Percentiles rank a stretch among this genome's conserved stretches.
Conservation (phyloP, 2,797 vertebrate genomes). For the Picus viridis region DNA sequence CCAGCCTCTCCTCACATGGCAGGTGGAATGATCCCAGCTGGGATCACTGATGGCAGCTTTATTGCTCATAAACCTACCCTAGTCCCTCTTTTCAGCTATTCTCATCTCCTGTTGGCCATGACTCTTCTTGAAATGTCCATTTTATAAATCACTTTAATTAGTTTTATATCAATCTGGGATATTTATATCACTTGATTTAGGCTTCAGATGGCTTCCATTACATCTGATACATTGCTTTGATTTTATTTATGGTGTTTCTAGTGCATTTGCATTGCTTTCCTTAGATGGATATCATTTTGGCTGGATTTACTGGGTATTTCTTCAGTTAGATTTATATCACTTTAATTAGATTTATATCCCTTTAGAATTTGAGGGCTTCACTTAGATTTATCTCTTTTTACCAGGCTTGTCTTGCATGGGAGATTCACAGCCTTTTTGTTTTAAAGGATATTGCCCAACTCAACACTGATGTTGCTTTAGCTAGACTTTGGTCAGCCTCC, state of each 20-base stretch:
- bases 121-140: slow-evolving; percentile 9
- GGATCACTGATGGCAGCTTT: neutral
- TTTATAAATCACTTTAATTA: slow-evolving; percentile 65
- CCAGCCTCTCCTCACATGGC: too few species aligned
- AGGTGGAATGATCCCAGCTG: too few species aligned
- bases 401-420: neutral
- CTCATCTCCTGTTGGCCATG: neutral
- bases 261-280: slow-evolving; percentile 63
- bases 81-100: neutral
- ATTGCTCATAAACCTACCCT: neutral
- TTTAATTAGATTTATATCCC: slow-evolving; percentile 79
- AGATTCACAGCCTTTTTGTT: slow-evolving; percentile 27
- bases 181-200: slow-evolving; percentile 42
- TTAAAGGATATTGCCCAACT: slow-evolving; percentile 1
- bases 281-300: slow-evolving; percentile 63
- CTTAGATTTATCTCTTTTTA: slow-evolving; percentile 51
- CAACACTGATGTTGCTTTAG: neutral
- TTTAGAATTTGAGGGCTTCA: slow-evolving; percentile 53
- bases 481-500: neutral
- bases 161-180: slow-evolving; percentile 32
- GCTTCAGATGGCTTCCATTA: slow-evolving; percentile 24
- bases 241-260: slow-evolving; percentile 66
- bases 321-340: slow-evolving; percentile 64
- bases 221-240: slow-evolving; percentile 27
- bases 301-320: slow-evolving; percentile 70